Conservation (phyloP, 2,797 vertebrate genomes). For the Mionectes olivaceus region DNA sequence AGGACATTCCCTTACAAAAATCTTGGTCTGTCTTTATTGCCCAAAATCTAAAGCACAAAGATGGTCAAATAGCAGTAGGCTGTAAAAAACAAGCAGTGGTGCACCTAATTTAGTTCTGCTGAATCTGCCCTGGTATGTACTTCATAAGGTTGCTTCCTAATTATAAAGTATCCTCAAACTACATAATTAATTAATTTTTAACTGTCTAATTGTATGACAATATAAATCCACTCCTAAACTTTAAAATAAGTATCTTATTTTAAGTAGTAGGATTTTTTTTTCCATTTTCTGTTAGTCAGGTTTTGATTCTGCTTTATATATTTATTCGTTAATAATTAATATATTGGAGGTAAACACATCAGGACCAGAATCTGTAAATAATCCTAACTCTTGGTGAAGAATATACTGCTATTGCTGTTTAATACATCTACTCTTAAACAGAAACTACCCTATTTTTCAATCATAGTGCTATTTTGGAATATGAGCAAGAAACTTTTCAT, state of each 20-base stretch:
- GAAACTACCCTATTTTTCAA: background rate
- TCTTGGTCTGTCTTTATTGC: background rate
- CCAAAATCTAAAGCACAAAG: background rate
- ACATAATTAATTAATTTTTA: background rate
- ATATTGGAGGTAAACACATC: background rate
- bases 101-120: background rate
- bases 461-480: background rate
- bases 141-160: background rate
- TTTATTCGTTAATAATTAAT: background rate
- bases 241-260: background rate
- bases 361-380: background rate
- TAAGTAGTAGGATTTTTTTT: background rate
- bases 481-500: background rate
- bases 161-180: background rate
- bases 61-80: background rate
- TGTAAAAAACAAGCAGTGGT: background rate
- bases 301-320: background rate
- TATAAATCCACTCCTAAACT: background rate
- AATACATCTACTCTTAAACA: background rate
- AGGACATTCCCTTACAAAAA: background rate
- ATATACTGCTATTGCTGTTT: background rate
- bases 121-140: background rate
- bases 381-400: background rate
- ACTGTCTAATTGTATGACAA: background rate
- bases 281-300: background rate